phyloP scores from a whole-genome alignment of 2,797 vertebrate genomes.

The Pipistrellus nathusii region DNA sequence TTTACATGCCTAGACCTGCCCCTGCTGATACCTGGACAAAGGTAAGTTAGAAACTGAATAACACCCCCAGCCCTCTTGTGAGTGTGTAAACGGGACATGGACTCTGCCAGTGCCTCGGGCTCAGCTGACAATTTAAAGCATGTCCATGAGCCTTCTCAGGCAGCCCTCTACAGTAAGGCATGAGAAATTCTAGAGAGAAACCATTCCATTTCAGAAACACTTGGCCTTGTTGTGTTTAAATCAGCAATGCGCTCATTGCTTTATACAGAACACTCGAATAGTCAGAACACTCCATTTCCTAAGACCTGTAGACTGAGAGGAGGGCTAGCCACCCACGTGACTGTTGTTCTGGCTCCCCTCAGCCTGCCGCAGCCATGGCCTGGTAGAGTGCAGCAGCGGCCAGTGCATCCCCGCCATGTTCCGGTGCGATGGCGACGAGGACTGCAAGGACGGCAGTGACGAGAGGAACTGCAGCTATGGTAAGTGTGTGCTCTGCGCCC shows the following conservation, averaged over 20 bases:
- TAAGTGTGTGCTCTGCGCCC: slow-evolving; percentile 76
- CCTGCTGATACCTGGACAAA: too few relatives aligned
- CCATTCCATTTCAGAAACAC: neutral
- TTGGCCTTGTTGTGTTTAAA: neutral
- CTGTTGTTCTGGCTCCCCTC: neutral
- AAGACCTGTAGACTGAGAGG: rapidly evolving
- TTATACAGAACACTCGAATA: neutral
- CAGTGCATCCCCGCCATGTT: slow-evolving; percentile 95
- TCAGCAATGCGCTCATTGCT: neutral
- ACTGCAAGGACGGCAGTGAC: slow-evolving; percentile 96
- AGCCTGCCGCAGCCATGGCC: slow-evolving; percentile 96
- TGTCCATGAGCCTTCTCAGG: too few relatives aligned
- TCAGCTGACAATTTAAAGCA: too few relatives aligned
- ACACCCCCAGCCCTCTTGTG: too few relatives aligned
- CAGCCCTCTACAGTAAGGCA: neutral
- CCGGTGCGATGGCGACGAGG: slow-evolving; percentile 95
- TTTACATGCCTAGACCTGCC: too few relatives aligned
- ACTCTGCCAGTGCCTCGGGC: too few relatives aligned
- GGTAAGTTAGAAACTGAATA: too few relatives aligned
- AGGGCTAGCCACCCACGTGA: neutral
- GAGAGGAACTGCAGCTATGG: slow-evolving; percentile 92
- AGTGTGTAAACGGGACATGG: too few relatives aligned
- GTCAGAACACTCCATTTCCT: neutral
- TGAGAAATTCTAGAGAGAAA: neutral
- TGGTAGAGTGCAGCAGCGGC: slow-evolving; percentile 93